A percentile compares a stretch with the other conserved stretches of the same genome.
phyloP scores from a whole-genome alignment of 1,140 invertebrate genomes.

The Habropoda laboriosa region DNA sequence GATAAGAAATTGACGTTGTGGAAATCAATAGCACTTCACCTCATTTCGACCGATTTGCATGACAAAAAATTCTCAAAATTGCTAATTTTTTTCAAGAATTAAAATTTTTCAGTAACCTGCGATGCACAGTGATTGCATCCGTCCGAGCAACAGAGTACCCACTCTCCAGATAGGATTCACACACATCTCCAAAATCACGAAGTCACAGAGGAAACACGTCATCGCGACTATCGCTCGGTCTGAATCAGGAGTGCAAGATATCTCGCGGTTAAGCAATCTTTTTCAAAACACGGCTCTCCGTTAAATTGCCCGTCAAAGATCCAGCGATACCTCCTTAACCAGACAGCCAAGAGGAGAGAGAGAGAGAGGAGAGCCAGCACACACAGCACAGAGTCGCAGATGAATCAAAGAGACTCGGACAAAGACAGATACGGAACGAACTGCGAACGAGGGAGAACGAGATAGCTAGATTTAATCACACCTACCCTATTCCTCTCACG shows the following conservation, averaged over 20 bases:
- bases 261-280: slow-evolving; percentile 8
- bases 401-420: slow-evolving; percentile 37
- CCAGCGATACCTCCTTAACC: slow-evolving; percentile 27
- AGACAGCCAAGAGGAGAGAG: background rate
- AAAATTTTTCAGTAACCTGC: too few species aligned
- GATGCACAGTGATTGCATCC: too few species aligned
- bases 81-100: too few species aligned
- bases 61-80: too few species aligned
- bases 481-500: slow-evolving; percentile 56
- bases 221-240: background rate
- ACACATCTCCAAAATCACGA: background rate
- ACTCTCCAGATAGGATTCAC: too few species aligned
- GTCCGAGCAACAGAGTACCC: too few species aligned
- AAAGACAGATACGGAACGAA: slow-evolving; percentile 23
- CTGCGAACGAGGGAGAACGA: slow-evolving; percentile 1
- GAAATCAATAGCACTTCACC: too few species aligned
- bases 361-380: background rate
- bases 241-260: background rate
- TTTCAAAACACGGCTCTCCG: slow-evolving; percentile 8
- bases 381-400: background rate
- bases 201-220: background rate
- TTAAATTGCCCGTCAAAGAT: slow-evolving; percentile 36
- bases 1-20: too few species aligned
- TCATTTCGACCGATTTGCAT: too few species aligned
- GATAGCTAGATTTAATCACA: slow-evolving; percentile 56